Base-by-base conservation (phyloP, 1,140 invertebrate species). In the Lepeophtheirus salmonis region DNA sequence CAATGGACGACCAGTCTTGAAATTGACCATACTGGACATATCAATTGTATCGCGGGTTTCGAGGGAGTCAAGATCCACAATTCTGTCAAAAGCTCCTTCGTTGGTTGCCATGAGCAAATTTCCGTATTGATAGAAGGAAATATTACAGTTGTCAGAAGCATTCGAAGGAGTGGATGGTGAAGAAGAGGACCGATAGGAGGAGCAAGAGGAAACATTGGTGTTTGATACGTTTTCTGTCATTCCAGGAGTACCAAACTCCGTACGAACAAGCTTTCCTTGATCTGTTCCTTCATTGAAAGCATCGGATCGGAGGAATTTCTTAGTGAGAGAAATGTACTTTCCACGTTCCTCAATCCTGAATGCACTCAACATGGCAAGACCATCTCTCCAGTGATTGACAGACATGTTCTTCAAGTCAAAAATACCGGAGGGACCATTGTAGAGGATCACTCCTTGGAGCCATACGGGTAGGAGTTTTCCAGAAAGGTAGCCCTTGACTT, bases 41-140 rank as follows among this genome's bases (percentile, higher is more conserved):
- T 55, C 61, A 26, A 24, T 30, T 64, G 66, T 59, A 59, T 67
- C 18, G 56, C 64, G 16, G 54, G 61, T 65, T 12, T 66, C 58
- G 57, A 70, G 53, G 14, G 64, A 64, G n/a, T 65, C 62, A 1
- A 66, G 64, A 63, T 71, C 69, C 18, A 70, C 63, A 50, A 62
- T 56, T 22, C 63, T 55, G 17, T 70, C 62, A 3, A 57, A 17
- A 17, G 61, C 52, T 0, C 65, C 66, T 62, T 71, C 70, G 0
- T 69, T 70, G 13, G 64, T 30, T 17, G 67, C 70, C 22, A 66
- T 65, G 4, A 71, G 18, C 21, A 64, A 24, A 48, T 70, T 67
- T 10, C 65, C 66, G 56, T 64, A 58, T 50, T 66, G 67, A 14
- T 59, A 50, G 12, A 68, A 51, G 41, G 62, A 65, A 3, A 66